A percentile compares a stretch with the other conserved stretches of the same genome.
phyloP scores from a whole-genome alignment of 2,888 invertebrate species.

The Apotomis betuletana region DNA sequence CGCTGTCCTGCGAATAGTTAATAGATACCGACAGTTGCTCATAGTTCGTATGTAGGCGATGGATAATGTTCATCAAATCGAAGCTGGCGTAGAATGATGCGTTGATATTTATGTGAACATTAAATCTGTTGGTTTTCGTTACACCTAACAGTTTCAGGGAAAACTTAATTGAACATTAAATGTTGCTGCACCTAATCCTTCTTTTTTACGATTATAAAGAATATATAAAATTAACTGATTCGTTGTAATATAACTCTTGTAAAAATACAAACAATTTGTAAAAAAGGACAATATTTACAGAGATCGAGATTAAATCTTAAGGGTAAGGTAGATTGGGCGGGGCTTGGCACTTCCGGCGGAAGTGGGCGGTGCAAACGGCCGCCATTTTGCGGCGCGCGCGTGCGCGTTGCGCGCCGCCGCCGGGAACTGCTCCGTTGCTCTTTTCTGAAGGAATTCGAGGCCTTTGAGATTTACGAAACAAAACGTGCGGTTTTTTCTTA shows the following conservation, averaged over 20 bases:
- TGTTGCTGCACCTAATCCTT: no score
- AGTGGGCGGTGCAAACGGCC: conserved; percentile 66
- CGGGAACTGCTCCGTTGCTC: conserved; percentile 43
- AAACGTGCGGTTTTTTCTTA: background rate
- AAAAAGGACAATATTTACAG: conserved; percentile 32
- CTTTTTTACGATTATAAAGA: no score
- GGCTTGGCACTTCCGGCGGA: conserved; percentile 72
- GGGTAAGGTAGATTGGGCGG: conserved; percentile 37
- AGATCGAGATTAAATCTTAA: conserved; percentile 35
- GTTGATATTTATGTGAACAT: background rate
- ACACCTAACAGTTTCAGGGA: background rate
- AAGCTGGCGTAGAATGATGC: background rate
- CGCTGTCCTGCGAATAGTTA: conserved; percentile 10
- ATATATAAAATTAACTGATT: background rate
- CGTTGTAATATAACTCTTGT: background rate
- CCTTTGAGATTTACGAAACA: background rate
- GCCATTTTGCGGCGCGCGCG: conserved; percentile 72
- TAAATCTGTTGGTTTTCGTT: conserved; percentile 1
- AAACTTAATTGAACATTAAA: no score
- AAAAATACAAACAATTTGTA: background rate
- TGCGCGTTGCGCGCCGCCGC: conserved; percentile 56
- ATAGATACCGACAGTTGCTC: conserved; percentile 29
- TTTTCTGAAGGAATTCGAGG: conserved; percentile 47
- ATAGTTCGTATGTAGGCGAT: conserved; percentile 4
- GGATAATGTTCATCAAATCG: conserved; percentile 5